Conservation (phyloP, 1,140 invertebrate genomes). For the Dendroctonus valens region DNA sequence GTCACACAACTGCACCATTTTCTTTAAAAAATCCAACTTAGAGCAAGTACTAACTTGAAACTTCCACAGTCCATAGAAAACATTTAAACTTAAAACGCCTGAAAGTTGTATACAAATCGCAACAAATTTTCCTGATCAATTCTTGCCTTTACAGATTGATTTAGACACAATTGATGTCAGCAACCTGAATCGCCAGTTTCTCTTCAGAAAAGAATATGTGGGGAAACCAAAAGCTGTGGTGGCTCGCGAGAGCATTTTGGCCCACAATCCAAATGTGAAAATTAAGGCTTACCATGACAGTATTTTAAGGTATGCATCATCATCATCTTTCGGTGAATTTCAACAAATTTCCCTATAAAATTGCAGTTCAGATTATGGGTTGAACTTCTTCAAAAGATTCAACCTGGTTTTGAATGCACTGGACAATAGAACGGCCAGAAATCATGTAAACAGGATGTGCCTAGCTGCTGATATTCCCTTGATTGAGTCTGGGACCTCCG, state of each 20-base stretch:
- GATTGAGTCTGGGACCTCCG: constrained; percentile 95
- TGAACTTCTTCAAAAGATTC: constrained; percentile 92
- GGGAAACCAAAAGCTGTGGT: constrained; percentile 92
- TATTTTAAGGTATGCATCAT: constrained; percentile 73
- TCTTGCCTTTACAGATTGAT: constrained; percentile 76
- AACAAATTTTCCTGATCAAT: no score
- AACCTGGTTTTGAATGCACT: constrained; percentile 94
- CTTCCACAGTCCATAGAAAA: no score
- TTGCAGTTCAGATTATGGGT: constrained; percentile 83
- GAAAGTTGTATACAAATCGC: no score
- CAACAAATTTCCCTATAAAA: constrained; percentile 28
- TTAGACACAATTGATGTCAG: constrained; percentile 99
- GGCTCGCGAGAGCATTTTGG: constrained; percentile 84
- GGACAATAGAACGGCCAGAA: constrained; percentile 94
- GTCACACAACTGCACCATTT: no score
- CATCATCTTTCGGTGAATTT: not conserved
- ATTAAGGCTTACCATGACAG: constrained; percentile 91
- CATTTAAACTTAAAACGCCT: no score
- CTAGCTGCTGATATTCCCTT: constrained; percentile 90
- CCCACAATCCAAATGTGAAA: constrained; percentile 84
- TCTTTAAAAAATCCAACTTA: no score
- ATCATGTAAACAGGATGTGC: constrained; percentile 99
- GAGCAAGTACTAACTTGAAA: no score
- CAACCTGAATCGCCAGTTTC: constrained; percentile 97
- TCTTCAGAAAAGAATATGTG: constrained; percentile 97